Evolutionary conservation across 1,140 invertebrate genomes (phyloP).

Genomic region (Bombus huntii): DNA sequence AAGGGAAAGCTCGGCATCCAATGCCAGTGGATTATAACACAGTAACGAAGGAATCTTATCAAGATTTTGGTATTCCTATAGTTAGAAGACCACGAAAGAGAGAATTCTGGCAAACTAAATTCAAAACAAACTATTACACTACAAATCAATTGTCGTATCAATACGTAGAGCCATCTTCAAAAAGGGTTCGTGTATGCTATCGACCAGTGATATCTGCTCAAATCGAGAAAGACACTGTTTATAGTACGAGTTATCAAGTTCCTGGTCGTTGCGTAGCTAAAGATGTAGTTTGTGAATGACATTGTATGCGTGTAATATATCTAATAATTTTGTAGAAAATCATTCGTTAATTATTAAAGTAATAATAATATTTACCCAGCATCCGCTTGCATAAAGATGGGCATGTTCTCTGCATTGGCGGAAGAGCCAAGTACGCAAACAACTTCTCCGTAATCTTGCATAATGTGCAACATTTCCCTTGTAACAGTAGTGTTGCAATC

Average conservation of each 20-base stretch:
- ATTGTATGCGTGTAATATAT: not conserved
- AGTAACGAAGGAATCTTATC: conserved; percentile 30
- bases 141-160: conserved; percentile 26
- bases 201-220: not conserved
- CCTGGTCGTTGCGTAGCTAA: conserved; percentile 9
- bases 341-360: conserved; percentile 2
- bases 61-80: not conserved
- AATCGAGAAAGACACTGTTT: conserved; percentile 22
- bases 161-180: not conserved
- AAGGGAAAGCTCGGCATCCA: not conserved
- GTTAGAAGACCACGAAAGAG: not conserved
- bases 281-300: not conserved
- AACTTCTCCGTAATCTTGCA: conserved; percentile 98
- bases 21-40: not conserved
- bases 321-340: not conserved
- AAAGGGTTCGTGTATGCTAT: not conserved
- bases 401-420: conserved; percentile 93
- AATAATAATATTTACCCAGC: conserved; percentile 86
- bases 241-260: conserved; percentile 19
- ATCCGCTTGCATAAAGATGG: conserved; percentile 97
- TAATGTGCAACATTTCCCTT: conserved; percentile 95
- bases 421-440: conserved; percentile 95
- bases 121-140: conserved; percentile 27
- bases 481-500: conserved; percentile 96
- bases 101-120: conserved; percentile 27